Percentiles rank a stretch among this genome's conserved stretches.
Conservation (phyloP, 2,113 vertebrate species). For the Xenopus laevis region DNA sequence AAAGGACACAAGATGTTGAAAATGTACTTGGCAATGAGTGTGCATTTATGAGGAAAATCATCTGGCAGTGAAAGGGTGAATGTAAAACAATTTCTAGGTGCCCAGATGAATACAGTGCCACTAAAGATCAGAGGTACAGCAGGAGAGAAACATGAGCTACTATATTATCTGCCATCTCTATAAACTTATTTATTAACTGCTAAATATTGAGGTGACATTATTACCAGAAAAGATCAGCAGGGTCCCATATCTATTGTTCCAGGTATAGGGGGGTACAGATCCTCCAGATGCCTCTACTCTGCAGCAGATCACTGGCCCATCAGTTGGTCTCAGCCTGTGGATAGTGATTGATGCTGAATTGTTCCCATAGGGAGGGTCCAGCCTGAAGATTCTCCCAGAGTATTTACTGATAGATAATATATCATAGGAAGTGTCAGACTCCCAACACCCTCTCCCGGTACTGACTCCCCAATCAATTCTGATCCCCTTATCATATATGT, state of each 20-base stretch:
- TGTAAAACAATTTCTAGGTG: no score
- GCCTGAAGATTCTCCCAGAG: conserved; percentile 4
- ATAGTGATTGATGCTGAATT: conserved; percentile 4
- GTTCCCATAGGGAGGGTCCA: not conserved
- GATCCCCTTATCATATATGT: no score
- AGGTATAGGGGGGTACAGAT: fast-evolving
- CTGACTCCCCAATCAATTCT: not conserved
- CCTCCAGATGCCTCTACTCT: not conserved
- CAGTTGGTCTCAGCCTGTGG: not conserved
- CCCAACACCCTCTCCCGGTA: not conserved
- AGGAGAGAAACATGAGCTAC: no score
- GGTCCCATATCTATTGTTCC: not conserved
- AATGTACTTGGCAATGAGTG: no score
- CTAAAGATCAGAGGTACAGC: no score
- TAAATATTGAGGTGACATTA: not conserved
- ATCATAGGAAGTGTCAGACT: not conserved
- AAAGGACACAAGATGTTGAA: no score
- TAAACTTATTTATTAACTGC: no score
- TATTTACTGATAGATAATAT: not conserved
- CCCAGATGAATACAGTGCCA: no score
- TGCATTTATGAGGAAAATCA: no score
- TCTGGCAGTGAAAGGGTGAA: no score
- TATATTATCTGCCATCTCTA: no score
- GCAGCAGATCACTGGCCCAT: conserved; percentile 3
- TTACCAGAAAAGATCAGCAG: not conserved